Conservation (phyloP, 1,140 invertebrate species). For the Drosophila santomea region DNA sequence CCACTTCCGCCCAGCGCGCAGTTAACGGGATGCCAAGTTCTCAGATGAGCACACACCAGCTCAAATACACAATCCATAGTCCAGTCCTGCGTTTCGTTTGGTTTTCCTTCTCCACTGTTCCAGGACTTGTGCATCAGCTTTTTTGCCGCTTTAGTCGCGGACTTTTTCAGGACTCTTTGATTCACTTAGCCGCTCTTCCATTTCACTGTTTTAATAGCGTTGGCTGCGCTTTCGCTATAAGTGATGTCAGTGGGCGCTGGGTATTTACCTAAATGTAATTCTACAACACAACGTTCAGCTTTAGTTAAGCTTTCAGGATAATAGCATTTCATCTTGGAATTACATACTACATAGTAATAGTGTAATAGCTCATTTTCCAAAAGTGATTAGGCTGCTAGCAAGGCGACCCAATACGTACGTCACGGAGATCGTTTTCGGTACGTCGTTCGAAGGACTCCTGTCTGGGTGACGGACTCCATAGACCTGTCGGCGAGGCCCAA, state of each 20-base stretch:
- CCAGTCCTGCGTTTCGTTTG: background rate
- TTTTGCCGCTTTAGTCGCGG: constrained; percentile 15
- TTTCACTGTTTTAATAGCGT: constrained; percentile 7
- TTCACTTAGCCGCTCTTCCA: constrained; percentile 13
- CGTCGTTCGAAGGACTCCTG: too few species aligned
- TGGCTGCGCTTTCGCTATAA: constrained; percentile 6
- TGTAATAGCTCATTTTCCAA: too few species aligned
- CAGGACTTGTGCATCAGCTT: background rate
- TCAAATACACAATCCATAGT: background rate
- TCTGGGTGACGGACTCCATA: background rate
- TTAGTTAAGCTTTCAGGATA: background rate
- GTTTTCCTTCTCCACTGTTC: background rate
- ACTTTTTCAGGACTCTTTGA: constrained; percentile 23
- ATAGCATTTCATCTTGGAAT: too few species aligned
- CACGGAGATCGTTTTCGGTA: too few species aligned
- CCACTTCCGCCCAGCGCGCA: background rate
- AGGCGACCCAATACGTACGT: too few species aligned
- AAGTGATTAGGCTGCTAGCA: too few species aligned
- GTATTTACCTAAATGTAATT: constrained; percentile 2
- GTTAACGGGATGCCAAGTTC: too few species aligned
- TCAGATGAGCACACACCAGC: background rate
- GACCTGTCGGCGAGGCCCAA: constrained; percentile 11
- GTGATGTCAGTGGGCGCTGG: constrained; percentile 1
- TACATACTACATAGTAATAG: too few species aligned
- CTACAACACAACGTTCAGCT: background rate